These are phyloP conservation scores for Lordiphosa clarofinis DNA, from an alignment of 1,140 invertebrate genomes.

Conservation along the genomic window DNA sequence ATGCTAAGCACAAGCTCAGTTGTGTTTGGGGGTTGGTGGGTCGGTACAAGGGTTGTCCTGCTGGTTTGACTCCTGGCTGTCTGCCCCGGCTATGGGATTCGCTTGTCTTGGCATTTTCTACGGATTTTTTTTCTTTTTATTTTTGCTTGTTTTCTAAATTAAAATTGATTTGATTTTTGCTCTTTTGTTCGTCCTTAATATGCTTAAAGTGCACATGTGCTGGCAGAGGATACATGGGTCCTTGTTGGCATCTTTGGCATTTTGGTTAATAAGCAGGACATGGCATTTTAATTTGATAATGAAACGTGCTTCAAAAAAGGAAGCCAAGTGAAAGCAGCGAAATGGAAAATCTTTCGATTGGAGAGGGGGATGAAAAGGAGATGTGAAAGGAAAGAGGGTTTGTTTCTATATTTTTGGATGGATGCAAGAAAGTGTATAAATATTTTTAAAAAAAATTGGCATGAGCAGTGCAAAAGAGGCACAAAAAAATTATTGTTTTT, in stretches of 20 bases:
- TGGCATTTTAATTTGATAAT: slow-evolving; percentile 49
- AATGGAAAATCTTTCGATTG: slow-evolving; percentile 1
- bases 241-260: slow-evolving; percentile 42
- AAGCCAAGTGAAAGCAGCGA: not conserved
- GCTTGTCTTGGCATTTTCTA: slow-evolving; percentile 63
- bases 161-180: slow-evolving; percentile 78
- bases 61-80: slow-evolving; percentile 27
- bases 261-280: slow-evolving; percentile 51
- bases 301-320: slow-evolving; percentile 2
- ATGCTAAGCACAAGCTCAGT: slow-evolving; percentile 61
- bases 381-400: not conserved
- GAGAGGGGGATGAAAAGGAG: too few species aligned
- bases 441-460: too few species aligned
- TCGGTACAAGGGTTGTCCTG: slow-evolving; percentile 41
- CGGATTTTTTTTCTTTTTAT: slow-evolving; percentile 20
- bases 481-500: too few species aligned
- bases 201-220: slow-evolving; percentile 59
- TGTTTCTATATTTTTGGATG: not conserved
- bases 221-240: slow-evolving; percentile 14
- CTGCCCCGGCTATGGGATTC: slow-evolving; percentile 29
- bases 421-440: too few species aligned
- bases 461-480: too few species aligned
- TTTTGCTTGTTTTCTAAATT: slow-evolving; percentile 70
- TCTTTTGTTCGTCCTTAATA: slow-evolving; percentile 46
- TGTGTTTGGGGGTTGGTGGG: slow-evolving; percentile 49